Base-by-base conservation (phyloP, 2,113 vertebrate genomes). In the Leucopsar rothschildi region DNA sequence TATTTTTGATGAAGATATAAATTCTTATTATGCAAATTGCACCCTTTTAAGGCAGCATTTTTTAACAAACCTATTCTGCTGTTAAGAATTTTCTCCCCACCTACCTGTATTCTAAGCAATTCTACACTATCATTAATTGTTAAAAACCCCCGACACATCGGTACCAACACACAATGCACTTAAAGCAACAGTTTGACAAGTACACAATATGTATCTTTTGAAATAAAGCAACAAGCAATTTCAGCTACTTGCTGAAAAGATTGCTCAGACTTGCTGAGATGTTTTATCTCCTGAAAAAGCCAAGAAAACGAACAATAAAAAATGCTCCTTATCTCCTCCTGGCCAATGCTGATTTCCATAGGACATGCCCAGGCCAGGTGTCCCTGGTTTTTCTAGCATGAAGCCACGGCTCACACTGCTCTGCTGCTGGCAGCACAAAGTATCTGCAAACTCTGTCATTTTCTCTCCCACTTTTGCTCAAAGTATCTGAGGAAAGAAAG, bases 91-190 rank as follows among this genome's bases (percentile, higher is more conserved):
- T 56, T 65, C 33, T 65, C 31, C 40, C n/a, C 27, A 70, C 7
- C 17, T 35, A 42, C 11, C 4, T 71, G 31, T 31, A 68, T 28
- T 42, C 20, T 35, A 63, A 75, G 22, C 47, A 84, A 73, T 3
- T 6, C 10, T 59, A 12, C 83, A 40, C 19, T 29, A 27, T 8
- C 59, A 24, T 18, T 40, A 53, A 25, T 29, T 22, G 20, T 45
- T 63, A 52, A n/a, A 69, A 28, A 37, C 3, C 18, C 16, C n/a
- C 53, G 45, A 2, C 31, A 18, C 35, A n/a, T 3, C 0, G 0
- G 33, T 56, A 87, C 81, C 73, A 75, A 87, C 10, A 63, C 20
- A 69, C 6, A 49, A 4, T 16, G 25, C 55, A 83, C 50, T 73
- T 37, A 16, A 47, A 35, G 17, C 22, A 70, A 35, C 5, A 70